Conservation (phyloP, 2,113 vertebrate species). For the Eulemur rufifrons region DNA sequence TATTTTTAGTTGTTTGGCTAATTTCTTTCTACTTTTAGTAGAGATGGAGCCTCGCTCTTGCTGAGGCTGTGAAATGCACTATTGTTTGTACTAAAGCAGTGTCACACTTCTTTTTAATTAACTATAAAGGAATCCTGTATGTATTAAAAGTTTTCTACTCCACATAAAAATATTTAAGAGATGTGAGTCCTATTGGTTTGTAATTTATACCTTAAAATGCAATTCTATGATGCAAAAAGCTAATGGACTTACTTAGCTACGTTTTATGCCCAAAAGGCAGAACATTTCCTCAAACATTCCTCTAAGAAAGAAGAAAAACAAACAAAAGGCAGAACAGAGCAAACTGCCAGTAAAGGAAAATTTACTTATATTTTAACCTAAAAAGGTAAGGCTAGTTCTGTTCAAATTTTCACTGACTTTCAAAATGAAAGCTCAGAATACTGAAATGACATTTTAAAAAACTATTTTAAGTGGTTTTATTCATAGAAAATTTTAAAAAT, state of each 20-base stretch:
- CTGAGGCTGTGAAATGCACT: not conserved
- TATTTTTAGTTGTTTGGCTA: too few species aligned
- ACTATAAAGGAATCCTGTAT: not conserved
- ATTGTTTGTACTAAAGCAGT: not conserved
- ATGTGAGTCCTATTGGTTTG: not conserved
- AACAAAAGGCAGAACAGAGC: not conserved
- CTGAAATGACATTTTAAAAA: slow-evolving; percentile 19
- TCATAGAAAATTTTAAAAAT: not conserved
- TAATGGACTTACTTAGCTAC: slow-evolving; percentile 7
- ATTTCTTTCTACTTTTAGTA: too few species aligned
- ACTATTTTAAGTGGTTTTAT: slow-evolving; percentile 35
- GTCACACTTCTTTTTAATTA: not conserved
- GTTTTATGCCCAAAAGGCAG: not conserved
- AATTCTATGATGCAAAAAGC: not conserved
- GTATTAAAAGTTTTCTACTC: slow-evolving; percentile 10
- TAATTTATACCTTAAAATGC: not conserved
- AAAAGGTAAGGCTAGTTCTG: not conserved
- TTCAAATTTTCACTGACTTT: slow-evolving; percentile 24
- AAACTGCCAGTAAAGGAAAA: not conserved
- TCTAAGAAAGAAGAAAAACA: too few species aligned
- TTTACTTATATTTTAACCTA: slow-evolving; percentile 14
- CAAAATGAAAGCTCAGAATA: slow-evolving; percentile 1
- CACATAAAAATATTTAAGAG: not conserved
- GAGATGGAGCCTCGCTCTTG: too few species aligned
- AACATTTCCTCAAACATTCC: too few species aligned